Conservation (phyloP, 1,140 invertebrate species). For the Artemia franciscana region DNA sequence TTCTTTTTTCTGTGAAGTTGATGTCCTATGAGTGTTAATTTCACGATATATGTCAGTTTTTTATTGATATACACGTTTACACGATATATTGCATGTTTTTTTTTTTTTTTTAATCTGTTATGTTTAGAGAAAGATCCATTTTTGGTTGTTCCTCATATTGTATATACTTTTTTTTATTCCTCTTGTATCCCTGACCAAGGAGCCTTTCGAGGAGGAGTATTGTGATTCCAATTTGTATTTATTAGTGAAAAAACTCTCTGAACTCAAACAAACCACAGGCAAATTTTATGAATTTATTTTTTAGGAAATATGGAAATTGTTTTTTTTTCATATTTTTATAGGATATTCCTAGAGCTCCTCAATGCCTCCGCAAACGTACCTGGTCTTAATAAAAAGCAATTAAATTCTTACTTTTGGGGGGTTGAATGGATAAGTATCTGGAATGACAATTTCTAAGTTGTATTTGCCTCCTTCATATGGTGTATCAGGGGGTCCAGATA, state of each 20-base stretch:
- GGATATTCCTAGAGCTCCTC: neutral
- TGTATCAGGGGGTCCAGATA: slow-evolving; percentile 78
- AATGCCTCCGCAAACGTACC: too few species aligned
- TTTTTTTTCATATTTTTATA: neutral
- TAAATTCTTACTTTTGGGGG: slow-evolving; percentile 67
- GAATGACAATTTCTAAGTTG: slow-evolving; percentile 86
- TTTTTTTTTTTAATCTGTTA: too few species aligned
- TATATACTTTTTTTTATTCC: too few species aligned
- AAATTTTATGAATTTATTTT: neutral
- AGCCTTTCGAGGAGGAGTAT: too few species aligned
- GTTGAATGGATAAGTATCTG: slow-evolving; percentile 97
- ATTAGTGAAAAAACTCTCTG: neutral
- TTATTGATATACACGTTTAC: too few species aligned
- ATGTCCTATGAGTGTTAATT: too few species aligned
- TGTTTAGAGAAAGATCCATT: too few species aligned
- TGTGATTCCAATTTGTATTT: neutral
- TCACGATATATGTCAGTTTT: too few species aligned
- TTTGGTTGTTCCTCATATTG: too few species aligned
- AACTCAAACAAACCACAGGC: neutral
- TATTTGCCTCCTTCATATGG: slow-evolving; percentile 90
- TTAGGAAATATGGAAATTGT: neutral
- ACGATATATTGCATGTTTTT: too few species aligned
- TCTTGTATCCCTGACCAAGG: too few species aligned
- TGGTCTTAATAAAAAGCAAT: neutral
- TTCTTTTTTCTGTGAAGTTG: too few species aligned